Evolutionary conservation across 1,140 invertebrate species (phyloP), one percentile per base, ranked within the genome.

Genomic region (Littorina saxatilis): DNA sequence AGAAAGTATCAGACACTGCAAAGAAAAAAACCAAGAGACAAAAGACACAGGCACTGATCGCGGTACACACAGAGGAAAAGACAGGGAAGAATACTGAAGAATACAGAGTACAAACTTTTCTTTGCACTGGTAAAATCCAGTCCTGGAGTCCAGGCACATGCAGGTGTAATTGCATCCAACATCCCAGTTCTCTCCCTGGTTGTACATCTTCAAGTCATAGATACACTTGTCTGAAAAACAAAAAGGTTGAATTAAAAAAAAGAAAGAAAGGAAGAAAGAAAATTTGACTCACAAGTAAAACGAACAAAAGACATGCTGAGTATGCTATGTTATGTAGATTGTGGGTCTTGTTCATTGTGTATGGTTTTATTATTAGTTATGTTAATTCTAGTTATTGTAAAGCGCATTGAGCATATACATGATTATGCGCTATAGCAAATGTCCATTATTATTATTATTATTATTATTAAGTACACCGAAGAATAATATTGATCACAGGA

Each of bases 81-180:
- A 35, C 32, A 39, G 47, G 17, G 7, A 52, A 13, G n/a, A 7
- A 15, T 4, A n/a, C 43, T n/a, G n/a, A n/a, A n/a, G n/a, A n/a
- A n/a, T n/a, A n/a, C n/a, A n/a, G n/a, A n/a, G n/a, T n/a, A n/a
- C n/a, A n/a, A n/a, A 82, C 83, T 77, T 77, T 27, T 66, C 61
- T n/a, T 35, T 79, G 40, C 83, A 84, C 39, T 32, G 50, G 61
- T 84, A 84, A 37, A 82, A 73, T 23, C 83, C 83, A 32, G 75
- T 72, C 17, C 35, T 20, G 2, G 39, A 66, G 63, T 84, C 83
- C 47, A 79, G 58, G 61, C 83, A 84, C 20, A n/a, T 55, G 47
- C 80, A 84, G 68, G 52, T 40, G 39, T 55, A 76, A 13, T 68
- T 61, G 55, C 82, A 83, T 15, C 63, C 74, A 9, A 37, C 61